Evolutionary conservation across 2,113 vertebrate genomes (phyloP).

Genomic region (Octodon degus): DNA sequence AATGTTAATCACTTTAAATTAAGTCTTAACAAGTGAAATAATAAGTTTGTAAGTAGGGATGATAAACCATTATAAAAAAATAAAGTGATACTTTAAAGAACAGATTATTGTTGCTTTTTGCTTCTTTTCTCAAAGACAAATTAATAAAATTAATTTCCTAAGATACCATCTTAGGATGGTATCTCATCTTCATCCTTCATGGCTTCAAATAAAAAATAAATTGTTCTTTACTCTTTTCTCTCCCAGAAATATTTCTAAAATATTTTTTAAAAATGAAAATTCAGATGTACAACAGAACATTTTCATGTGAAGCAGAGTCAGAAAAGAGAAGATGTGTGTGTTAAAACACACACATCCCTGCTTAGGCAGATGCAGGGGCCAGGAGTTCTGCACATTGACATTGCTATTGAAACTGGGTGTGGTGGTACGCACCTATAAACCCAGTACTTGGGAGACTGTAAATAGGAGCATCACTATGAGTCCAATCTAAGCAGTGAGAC

Average conservation of each 20-base stretch:
- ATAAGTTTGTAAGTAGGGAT: slow-evolving; percentile 58
- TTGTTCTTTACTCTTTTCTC: background rate
- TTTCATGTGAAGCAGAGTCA: background rate
- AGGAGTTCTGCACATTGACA: no score
- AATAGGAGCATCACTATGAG: no score
- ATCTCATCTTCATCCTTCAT: slow-evolving; percentile 64
- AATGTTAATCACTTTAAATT: slow-evolving; percentile 79
- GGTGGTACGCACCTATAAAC: no score
- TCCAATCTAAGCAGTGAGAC: no score
- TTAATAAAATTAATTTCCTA: slow-evolving; percentile 58
- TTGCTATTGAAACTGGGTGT: no score
- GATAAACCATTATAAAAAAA: slow-evolving; percentile 64
- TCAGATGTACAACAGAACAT: background rate
- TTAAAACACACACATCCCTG: background rate
- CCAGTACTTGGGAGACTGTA: no score
- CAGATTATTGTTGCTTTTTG: slow-evolving; percentile 52
- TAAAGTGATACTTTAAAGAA: slow-evolving; percentile 57
- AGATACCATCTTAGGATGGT: background rate
- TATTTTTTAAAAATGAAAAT: background rate
- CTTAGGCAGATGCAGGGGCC: no score
- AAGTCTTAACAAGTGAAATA: slow-evolving; percentile 75
- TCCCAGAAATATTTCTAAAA: background rate
- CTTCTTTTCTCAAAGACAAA: slow-evolving; percentile 57
- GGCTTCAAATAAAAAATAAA: slow-evolving; percentile 57
- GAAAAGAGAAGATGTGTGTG: background rate